phyloP scores from a whole-genome alignment of 2,888 invertebrate genomes.

The Eupithecia inturbata region DNA sequence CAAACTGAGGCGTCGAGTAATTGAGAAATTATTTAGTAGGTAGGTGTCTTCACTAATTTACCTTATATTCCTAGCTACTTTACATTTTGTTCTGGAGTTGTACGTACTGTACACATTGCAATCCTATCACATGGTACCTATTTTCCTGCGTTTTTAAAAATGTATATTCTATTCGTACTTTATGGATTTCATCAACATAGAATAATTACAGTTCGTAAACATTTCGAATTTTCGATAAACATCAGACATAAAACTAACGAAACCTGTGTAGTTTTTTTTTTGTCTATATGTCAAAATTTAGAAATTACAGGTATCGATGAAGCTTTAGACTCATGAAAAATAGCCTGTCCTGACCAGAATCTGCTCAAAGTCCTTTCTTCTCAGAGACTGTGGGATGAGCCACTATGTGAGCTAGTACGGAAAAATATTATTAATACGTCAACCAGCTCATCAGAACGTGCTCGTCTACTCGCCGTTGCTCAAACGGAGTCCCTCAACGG shows the following conservation, averaged over 20 bases:
- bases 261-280: no score
- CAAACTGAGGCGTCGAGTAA: constrained; percentile 20
- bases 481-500: no score
- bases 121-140: neutral
- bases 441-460: no score
- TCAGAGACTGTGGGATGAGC: no score
- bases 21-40: constrained; percentile 12
- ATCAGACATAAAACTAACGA: constrained; percentile 10
- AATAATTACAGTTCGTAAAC: constrained; percentile 3
- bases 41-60: neutral
- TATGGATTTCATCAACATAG: constrained; percentile 2
- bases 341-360: no score
- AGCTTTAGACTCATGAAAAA: no score
- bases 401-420: no score
- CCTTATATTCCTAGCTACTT: constrained; percentile 2
- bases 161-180: neutral
- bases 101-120: neutral
- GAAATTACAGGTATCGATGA: no score
- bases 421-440: no score
- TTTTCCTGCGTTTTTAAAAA: neutral
- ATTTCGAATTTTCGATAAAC: neutral
- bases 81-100: neutral
- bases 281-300: no score
- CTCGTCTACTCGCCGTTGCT: no score
- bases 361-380: no score